These are phyloP conservation scores for Tapirus terrestris DNA, from an alignment of 2,113 vertebrate species.

Conservation along the genomic window DNA sequence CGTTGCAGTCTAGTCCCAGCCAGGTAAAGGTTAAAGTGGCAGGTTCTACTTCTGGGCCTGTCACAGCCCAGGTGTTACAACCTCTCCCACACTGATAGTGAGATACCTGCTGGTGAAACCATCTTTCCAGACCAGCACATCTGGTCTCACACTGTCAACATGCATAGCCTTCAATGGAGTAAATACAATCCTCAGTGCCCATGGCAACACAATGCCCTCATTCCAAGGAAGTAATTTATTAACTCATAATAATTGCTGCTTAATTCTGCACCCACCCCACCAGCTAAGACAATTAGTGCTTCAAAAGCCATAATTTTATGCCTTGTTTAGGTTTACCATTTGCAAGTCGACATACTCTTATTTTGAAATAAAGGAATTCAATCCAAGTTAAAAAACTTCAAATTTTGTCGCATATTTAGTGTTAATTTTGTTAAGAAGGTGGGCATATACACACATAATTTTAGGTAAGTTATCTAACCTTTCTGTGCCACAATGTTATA, in stretches of 20 bases:
- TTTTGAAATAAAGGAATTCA: constrained; percentile 12
- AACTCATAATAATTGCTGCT: background rate
- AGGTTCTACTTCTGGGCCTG: background rate
- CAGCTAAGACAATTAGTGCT: background rate
- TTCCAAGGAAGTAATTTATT: background rate
- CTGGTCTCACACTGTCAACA: too few species aligned
- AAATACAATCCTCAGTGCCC: background rate
- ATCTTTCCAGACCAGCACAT: background rate
- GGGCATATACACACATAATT: background rate
- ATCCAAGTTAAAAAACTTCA: background rate
- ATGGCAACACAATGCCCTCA: background rate
- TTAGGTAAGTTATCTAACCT: background rate
- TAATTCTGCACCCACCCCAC: background rate
- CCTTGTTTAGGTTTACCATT: background rate
- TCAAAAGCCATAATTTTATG: background rate
- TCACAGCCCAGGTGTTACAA: background rate
- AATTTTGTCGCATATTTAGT: background rate
- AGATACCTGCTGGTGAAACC: background rate
- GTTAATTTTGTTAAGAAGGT: background rate
- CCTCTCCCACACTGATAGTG: background rate
- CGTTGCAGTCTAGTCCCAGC: background rate
- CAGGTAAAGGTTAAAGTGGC: background rate
- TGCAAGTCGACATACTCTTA: background rate
- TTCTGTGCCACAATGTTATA: background rate
- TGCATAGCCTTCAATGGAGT: background rate